Conservation (phyloP, 2,888 invertebrate species). For the Chalcis sispes region DNA sequence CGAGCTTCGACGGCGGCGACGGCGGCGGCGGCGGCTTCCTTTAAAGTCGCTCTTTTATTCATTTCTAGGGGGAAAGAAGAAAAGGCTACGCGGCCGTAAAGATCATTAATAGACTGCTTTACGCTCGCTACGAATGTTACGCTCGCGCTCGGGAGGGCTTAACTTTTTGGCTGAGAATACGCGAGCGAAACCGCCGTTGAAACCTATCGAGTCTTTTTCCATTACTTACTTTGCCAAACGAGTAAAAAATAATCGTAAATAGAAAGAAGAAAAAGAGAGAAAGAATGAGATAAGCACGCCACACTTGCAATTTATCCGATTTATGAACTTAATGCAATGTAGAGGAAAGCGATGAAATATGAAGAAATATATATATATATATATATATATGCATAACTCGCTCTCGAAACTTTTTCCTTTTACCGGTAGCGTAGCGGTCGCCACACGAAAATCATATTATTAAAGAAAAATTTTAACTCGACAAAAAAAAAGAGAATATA, state of each 20-base stretch:
- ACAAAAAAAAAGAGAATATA: too few relatives aligned
- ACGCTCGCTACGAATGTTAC: constrained; percentile 55
- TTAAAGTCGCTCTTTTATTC: constrained; percentile 53
- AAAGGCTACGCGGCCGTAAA: constrained; percentile 62
- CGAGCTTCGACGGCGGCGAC: too few relatives aligned
- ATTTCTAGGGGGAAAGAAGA: constrained; percentile 60
- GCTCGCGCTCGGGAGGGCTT: constrained; percentile 5
- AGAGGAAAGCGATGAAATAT: too few relatives aligned
- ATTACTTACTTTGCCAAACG: constrained; percentile 14
- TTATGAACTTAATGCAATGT: constrained; percentile 43
- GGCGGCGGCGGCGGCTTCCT: constrained; percentile 10
- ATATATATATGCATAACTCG: too few relatives aligned
- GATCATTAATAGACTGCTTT: constrained; percentile 68
- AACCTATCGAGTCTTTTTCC: background rate
- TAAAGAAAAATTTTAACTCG: too few relatives aligned
- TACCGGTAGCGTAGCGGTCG: too few relatives aligned
- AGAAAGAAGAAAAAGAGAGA: constrained; percentile 53
- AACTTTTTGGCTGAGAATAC: too few relatives aligned
- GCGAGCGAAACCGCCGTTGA: background rate
- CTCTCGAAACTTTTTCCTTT: too few relatives aligned
- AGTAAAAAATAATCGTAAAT: constrained; percentile 26
- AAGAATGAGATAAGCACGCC: background rate
- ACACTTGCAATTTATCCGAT: constrained; percentile 18
- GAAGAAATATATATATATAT: too few relatives aligned
- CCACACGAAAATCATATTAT: too few relatives aligned